phyloP scores from a whole-genome alignment of 2,113 vertebrate species.

The Collichthys lucidus region DNA sequence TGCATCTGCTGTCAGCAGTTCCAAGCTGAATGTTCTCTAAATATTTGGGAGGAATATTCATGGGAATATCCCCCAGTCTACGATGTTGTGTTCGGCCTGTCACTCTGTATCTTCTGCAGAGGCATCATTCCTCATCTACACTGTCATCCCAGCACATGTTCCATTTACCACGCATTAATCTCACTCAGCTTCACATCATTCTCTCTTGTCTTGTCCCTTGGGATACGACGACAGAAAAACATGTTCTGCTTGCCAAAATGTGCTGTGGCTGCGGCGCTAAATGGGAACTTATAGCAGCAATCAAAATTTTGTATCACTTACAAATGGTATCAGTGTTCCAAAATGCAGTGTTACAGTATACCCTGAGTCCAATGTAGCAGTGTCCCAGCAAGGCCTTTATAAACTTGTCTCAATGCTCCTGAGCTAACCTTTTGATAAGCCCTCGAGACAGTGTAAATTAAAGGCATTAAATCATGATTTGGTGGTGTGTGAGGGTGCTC shows the following conservation, averaged over 20 bases:
- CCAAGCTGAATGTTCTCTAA: conserved; percentile 14
- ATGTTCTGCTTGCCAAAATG: conserved; percentile 51
- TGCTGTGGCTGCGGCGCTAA: not conserved
- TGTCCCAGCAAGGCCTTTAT: conserved; percentile 65
- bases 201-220: conserved; percentile 50
- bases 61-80: conserved; percentile 39
- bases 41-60: conserved; percentile 54
- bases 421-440: conserved; percentile 80
- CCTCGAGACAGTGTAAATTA: conserved; percentile 92
- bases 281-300: conserved; percentile 38
- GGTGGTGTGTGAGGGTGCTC: conserved; percentile 84
- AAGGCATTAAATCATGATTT: conserved; percentile 97
- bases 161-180: conserved; percentile 74
- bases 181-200: conserved; percentile 63
- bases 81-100: conserved; percentile 63
- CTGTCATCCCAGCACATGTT: conserved; percentile 72
- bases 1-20: conserved; percentile 9
- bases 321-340: conserved; percentile 15
- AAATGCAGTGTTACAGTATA: conserved; percentile 34
- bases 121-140: conserved; percentile 68
- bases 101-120: conserved; percentile 61
- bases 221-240: conserved; percentile 51
- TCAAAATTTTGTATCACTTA: conserved; percentile 30
- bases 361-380: conserved; percentile 30
- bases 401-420: conserved; percentile 68